Conservation (phyloP, 2,888 invertebrate species). For the Diarsia brunnea region DNA sequence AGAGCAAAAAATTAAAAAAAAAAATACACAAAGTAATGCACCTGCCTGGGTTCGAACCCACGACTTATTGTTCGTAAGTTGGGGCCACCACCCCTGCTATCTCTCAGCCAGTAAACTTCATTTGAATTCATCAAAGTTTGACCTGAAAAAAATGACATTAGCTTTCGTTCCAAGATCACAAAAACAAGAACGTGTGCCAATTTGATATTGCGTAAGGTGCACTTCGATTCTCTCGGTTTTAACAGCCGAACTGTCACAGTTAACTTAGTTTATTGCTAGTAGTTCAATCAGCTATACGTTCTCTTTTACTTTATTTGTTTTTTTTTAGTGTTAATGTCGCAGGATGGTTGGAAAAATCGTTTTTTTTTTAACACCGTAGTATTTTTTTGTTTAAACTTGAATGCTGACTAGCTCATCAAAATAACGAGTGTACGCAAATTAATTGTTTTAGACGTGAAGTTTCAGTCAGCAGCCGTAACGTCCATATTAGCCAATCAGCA, state of each 20-base stretch:
- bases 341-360: neutral
- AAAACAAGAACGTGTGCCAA: conserved; percentile 35
- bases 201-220: conserved; percentile 31
- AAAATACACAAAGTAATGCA: no score
- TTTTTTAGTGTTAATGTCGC: conserved; percentile 3
- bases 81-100: no score
- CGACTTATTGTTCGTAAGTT: no score
- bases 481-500: no score
- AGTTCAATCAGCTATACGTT: conserved; percentile 44
- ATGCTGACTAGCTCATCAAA: no score
- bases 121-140: conserved; percentile 6
- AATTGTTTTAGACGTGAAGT: neutral
- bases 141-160: neutral
- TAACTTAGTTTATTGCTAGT: conserved; percentile 44
- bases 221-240: conserved; percentile 26
- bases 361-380: no score
- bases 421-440: no score
- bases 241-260: conserved; percentile 34
- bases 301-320: conserved; percentile 32
- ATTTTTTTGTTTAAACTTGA: neutral
- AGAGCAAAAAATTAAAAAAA: no score
- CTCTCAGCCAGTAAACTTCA: conserved; percentile 14
- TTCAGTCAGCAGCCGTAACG: neutral
- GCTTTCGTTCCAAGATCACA: conserved; percentile 15
- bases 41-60: no score